Base-by-base conservation (phyloP, 2,888 invertebrate genomes). In the Agrotis clavis region DNA sequence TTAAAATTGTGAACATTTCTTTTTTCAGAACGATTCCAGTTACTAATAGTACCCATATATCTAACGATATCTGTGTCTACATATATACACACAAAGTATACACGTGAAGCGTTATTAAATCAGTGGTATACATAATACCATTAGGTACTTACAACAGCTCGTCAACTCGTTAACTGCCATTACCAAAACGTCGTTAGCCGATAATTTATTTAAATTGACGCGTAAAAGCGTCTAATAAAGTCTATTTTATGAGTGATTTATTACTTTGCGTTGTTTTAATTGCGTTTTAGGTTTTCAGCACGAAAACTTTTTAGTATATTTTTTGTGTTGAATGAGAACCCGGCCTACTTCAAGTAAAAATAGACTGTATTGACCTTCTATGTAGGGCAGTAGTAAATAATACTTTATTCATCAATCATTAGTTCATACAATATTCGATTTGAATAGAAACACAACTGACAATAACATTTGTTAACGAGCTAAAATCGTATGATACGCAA, bases 121-220 rank as follows among this genome's bases (percentile, higher is more conserved):
- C 64, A 67, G 48, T 54, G 67, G 67, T 74, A 57, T 65, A 67
- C 61, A 66, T 84, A 86, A 77, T 74, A 74, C 60, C 69, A 75
- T 81, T 71, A 67, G 53, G 67, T 67, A 56, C 84, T 72, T 60
- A 68, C 67, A 63, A 63, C 70, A 64, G 61, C 66, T 83, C 80
- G 81, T 81, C 81, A 83, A 83, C 79, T 82, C 84, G 78, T 80
- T 79, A 77, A 71, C 75, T 79, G 73, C 71, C 77, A 80, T 79
- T 77, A 79, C 64, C 74, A 76, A 84, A 84, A 84, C 70, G 71
- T 86, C 82, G 71, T 84, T 82, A 84, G 79, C 71, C 78, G 67
- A 78, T 77, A 84, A 87, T 86, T 86, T 81, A 84, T 86, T 87
- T 77, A 86, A 87, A 83, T 85, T 86, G 81, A 84, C 71, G 75